phyloP scores from a whole-genome alignment of 1,140 invertebrate species.

The Chymomyza costata region DNA sequence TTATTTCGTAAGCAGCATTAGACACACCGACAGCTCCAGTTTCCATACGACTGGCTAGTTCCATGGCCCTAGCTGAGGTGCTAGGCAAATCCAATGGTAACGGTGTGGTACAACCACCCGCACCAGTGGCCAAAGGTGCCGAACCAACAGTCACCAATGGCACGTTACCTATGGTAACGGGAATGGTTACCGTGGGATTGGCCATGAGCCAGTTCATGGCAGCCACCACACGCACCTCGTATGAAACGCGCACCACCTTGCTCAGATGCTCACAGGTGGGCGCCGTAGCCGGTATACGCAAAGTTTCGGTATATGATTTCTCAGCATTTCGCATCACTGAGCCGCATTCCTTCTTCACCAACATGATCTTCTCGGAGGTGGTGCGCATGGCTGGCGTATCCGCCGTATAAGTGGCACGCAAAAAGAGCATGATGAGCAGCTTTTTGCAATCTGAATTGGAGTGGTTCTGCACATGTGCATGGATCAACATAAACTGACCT shows the following conservation, averaged over 20 bases:
- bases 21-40: constrained; percentile 11
- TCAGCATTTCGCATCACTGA: constrained; percentile 38
- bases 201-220: constrained; percentile 65
- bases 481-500: constrained; percentile 62
- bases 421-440: constrained; percentile 75
- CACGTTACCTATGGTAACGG: constrained; percentile 68
- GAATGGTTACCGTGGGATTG: constrained; percentile 54
- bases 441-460: constrained; percentile 76
- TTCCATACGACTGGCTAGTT: constrained; percentile 20
- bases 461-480: constrained; percentile 59
- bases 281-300: constrained; percentile 64
- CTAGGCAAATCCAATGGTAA: constrained; percentile 48
- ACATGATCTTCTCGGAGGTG: constrained; percentile 57
- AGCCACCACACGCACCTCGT: constrained; percentile 62
- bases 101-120: too few species aligned
- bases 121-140: constrained; percentile 4
- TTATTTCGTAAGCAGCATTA: constrained; percentile 32
- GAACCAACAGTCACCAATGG: constrained; percentile 35
- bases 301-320: constrained; percentile 49
- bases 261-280: constrained; percentile 76
- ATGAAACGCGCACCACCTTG: constrained; percentile 62
- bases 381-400: constrained; percentile 77
- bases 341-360: constrained; percentile 58
- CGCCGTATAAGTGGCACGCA: constrained; percentile 71
- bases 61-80: constrained; percentile 52